phyloP scores from a whole-genome alignment of 2,888 invertebrate genomes.

The Escarpia spicata region DNA sequence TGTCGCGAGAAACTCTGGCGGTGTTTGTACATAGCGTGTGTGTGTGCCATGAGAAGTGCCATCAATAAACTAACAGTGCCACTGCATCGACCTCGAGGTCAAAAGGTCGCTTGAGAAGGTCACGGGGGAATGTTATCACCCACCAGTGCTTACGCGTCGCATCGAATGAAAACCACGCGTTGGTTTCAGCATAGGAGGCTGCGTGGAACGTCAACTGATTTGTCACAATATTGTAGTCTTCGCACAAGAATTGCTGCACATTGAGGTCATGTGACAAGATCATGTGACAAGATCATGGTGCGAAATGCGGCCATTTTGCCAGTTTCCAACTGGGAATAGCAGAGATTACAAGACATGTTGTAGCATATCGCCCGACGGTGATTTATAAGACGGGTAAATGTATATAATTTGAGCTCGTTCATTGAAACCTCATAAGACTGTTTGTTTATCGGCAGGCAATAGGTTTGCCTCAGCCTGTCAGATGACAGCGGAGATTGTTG shows the following conservation, averaged over 20 bases:
- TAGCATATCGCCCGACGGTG: background rate
- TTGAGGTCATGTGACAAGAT: background rate
- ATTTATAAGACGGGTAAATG: constrained; percentile 6
- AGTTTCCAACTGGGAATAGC: background rate
- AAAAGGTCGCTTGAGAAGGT: background rate
- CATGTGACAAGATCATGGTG: background rate
- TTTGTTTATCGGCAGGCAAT: background rate
- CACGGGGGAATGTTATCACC: background rate
- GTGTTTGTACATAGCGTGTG: background rate
- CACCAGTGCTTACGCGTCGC: background rate
- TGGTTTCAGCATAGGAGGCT: background rate
- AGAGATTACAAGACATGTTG: background rate
- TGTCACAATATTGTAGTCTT: background rate
- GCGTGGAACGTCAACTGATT: background rate
- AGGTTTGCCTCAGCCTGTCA: background rate
- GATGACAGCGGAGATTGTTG: background rate
- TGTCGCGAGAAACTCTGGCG: background rate
- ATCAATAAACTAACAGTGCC: background rate
- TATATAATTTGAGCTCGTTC: constrained; percentile 10
- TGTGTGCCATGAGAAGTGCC: background rate
- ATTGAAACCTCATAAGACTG: background rate
- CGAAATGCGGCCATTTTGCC: background rate
- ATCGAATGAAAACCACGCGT: background rate
- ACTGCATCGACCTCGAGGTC: background rate
- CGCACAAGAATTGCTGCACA: background rate